These are phyloP conservation scores for Calidris pugnax DNA, from an alignment of 2,113 vertebrate species.

Conservation along the genomic window DNA sequence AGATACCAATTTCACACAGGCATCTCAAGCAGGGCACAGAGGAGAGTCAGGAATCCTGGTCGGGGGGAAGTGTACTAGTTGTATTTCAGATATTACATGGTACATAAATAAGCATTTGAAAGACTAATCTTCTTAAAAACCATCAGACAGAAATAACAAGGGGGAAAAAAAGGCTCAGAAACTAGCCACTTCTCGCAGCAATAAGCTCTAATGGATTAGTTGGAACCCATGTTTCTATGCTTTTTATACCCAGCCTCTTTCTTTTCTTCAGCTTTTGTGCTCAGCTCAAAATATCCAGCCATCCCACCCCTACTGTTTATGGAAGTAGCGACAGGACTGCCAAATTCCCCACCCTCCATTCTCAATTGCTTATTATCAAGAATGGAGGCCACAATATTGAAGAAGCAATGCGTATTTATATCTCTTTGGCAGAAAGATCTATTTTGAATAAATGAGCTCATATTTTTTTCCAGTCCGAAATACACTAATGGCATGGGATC, in stretches of 20 bases:
- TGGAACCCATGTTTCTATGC: background rate
- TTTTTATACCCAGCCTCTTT: background rate
- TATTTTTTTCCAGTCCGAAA: background rate
- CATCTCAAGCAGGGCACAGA: background rate
- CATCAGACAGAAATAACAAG: background rate
- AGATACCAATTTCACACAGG: accelerated
- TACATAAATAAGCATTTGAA: background rate
- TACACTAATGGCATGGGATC: accelerated
- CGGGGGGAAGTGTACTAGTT: background rate
- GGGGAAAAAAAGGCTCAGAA: background rate
- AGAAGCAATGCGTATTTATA: background rate
- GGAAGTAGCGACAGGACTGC: background rate
- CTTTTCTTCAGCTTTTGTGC: background rate
- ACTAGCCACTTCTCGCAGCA: background rate
- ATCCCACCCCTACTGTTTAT: background rate
- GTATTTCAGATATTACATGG: accelerated
- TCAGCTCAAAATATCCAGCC: background rate
- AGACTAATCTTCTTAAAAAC: background rate
- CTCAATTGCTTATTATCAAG: background rate
- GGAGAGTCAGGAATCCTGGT: background rate
- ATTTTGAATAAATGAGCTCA: background rate
- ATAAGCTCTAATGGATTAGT: background rate
- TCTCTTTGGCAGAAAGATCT: background rate
- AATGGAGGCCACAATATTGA: background rate
- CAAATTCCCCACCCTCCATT: conserved; percentile 23